Percentiles rank a stretch among this genome's conserved stretches.
These are phyloP conservation scores for Pyrgilauda ruficollis DNA, from an alignment of 2,113 vertebrate species.

Conservation along the genomic window DNA sequence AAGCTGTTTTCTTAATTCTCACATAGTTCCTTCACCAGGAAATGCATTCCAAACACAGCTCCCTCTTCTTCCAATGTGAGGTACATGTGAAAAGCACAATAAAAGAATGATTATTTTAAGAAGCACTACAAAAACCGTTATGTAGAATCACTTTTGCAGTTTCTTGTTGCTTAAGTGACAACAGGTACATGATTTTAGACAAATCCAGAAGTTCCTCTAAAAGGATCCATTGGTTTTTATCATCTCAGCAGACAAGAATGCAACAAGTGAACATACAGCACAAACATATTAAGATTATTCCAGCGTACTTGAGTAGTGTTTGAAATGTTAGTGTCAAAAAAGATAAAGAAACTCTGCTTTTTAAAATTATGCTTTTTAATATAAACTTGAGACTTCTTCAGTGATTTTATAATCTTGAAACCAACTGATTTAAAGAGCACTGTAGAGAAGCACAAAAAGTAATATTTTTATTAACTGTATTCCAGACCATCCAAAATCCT, in stretches of 20 bases:
- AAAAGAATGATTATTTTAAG: background rate
- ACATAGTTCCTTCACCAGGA: background rate
- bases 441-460: background rate
- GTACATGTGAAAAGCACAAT: accelerated
- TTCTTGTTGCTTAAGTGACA: background rate
- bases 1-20: background rate
- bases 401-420: background rate
- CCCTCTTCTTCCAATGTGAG: background rate
- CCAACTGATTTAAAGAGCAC: background rate
- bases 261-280: background rate
- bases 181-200: background rate
- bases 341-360: background rate
- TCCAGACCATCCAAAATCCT: background rate
- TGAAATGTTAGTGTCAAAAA: background rate
- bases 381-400: background rate
- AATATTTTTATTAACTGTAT: background rate
- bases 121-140: background rate
- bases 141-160: background rate
- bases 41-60: background rate
- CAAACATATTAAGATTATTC: background rate
- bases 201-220: background rate
- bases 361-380: background rate
- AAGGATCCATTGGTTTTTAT: background rate
- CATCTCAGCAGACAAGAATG: background rate
- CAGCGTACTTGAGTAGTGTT: background rate